Evolutionary conservation across 2,888 invertebrate genomes (phyloP).

Genomic region (Digitonthophagus gazella): DNA sequence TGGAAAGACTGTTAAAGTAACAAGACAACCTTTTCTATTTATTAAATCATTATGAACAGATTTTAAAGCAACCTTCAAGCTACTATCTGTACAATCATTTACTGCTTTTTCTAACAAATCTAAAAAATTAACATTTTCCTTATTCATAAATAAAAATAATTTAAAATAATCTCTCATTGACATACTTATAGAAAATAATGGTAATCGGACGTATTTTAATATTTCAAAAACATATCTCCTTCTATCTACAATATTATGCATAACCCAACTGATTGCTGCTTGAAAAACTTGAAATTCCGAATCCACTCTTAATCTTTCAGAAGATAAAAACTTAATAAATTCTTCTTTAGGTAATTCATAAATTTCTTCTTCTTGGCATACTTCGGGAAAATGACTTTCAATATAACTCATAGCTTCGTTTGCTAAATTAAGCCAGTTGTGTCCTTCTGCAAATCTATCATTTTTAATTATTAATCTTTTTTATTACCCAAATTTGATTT

Average conservation of each 20-base stretch:
- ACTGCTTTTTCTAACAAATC: constrained; percentile 76
- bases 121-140: no score
- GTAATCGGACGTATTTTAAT: constrained; percentile 75
- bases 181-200: constrained; percentile 69
- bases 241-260: constrained; percentile 73
- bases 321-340: constrained; percentile 73
- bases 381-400: constrained; percentile 80
- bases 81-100: constrained; percentile 75
- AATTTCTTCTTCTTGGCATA: constrained; percentile 80
- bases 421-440: constrained; percentile 76
- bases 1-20: constrained; percentile 73
- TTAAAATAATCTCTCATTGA: no score
- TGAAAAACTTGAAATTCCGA: constrained; percentile 87
- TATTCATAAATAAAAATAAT: constrained; percentile 18
- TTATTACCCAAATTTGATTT: not conserved
- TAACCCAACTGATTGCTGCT: constrained; percentile 85
- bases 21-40: constrained; percentile 72
- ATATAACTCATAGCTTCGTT: constrained; percentile 79
- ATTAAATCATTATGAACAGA: constrained; percentile 77
- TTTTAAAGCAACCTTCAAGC: constrained; percentile 72
- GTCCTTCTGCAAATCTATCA: constrained; percentile 79
- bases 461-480: constrained; percentile 5
- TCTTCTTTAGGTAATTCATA: constrained; percentile 76
- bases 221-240: constrained; percentile 85
- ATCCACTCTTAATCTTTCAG: constrained; percentile 84